Percentiles rank a stretch among this genome's conserved stretches.
Evolutionary conservation across 2,888 invertebrate species (phyloP).

Genomic region (Phorcus lineatus): DNA sequence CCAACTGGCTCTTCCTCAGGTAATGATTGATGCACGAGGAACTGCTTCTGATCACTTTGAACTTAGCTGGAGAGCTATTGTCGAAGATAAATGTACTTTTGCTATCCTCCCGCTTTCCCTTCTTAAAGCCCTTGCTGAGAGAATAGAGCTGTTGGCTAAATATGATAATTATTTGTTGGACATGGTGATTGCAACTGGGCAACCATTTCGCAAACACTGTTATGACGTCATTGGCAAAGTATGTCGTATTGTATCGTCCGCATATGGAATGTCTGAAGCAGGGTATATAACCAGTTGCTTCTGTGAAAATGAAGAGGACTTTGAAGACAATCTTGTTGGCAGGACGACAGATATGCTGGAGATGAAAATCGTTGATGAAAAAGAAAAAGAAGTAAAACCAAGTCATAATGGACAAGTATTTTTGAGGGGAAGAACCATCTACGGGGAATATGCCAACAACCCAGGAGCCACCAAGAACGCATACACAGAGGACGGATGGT

Average conservation of each 20-base stretch:
- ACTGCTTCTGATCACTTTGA: not conserved
- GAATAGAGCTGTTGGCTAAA: not conserved
- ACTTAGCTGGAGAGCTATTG: not conserved
- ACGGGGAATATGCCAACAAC: not conserved
- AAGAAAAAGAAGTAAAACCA: not conserved
- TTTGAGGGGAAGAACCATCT: not conserved
- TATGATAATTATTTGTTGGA: not conserved
- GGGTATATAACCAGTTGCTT: not conserved
- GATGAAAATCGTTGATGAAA: conserved; percentile 3
- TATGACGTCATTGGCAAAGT: not conserved
- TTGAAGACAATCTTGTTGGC: not conserved
- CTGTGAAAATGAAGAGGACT: not conserved
- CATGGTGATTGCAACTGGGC: not conserved
- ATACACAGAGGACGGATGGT: conserved; percentile 7
- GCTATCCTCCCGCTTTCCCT: not conserved
- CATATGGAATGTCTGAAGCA: not conserved
- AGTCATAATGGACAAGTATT: not conserved
- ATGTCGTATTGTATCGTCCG: not conserved
- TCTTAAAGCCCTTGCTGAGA: not conserved
- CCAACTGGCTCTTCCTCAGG: not conserved
- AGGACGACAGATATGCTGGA: not conserved
- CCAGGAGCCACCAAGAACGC: not conserved
- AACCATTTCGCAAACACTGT: not conserved
- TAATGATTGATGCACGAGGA: not conserved
- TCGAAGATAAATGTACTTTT: not conserved